Evolutionary conservation across 2,797 vertebrate genomes (phyloP).

Genomic region (Astyanax mexicanus): DNA sequence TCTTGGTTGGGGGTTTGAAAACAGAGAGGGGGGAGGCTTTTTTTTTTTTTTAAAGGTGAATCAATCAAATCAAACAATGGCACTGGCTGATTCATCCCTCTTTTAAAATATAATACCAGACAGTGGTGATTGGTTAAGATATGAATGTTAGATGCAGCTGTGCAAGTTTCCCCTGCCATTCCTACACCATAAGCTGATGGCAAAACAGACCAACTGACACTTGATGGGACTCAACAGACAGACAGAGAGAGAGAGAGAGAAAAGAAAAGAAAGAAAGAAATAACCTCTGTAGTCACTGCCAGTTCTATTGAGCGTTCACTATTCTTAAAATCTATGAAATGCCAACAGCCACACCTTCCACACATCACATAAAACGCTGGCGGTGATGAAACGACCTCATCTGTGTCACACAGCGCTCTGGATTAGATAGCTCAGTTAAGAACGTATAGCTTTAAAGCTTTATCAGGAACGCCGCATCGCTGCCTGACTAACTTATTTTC

Average conservation of each 20-base stretch:
- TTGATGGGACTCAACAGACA: conserved; percentile 30
- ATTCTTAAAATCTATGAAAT: conserved; percentile 50
- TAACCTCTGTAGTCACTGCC: conserved; percentile 59
- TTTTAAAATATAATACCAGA: conserved; percentile 26
- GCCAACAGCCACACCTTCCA: conserved; percentile 59
- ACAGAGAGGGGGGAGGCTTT: conserved; percentile 44
- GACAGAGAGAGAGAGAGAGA: conserved; percentile 50
- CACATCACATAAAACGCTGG: conserved; percentile 49
- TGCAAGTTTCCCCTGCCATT: conserved; percentile 58
- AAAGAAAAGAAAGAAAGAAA: conserved; percentile 42
- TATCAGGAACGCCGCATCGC: conserved; percentile 70
- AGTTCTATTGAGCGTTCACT: conserved; percentile 59
- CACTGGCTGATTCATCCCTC: conserved; percentile 46
- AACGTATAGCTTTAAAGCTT: conserved; percentile 71
- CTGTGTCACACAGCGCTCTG: conserved; percentile 65
- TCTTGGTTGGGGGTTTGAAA: neutral
- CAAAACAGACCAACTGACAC: conserved; percentile 59
- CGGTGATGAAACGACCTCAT: conserved; percentile 61
- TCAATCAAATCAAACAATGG: too few species aligned
- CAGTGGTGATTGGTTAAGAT: conserved; percentile 39
- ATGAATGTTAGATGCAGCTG: conserved; percentile 45
- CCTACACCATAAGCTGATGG: conserved; percentile 57
- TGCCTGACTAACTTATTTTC: conserved; percentile 80
- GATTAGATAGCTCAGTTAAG: conserved; percentile 72
- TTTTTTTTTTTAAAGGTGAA: conserved; percentile 7